Conservation (phyloP, 2,113 vertebrate genomes). For the Onychostruthus taczanowskii region DNA sequence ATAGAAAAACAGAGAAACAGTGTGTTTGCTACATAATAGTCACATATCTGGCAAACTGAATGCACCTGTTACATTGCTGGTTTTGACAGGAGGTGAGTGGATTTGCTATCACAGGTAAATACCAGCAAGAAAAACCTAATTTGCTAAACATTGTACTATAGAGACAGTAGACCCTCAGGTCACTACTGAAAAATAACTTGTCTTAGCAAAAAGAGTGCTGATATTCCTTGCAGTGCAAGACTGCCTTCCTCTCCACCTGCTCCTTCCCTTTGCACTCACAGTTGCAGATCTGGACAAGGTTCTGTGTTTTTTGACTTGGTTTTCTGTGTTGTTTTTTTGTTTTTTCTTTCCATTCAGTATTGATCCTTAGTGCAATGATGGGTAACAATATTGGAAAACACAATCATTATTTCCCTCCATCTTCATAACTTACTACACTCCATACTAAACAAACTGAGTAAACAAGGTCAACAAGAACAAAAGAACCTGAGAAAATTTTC, state of each 20-base stretch:
- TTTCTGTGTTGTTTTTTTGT: neutral
- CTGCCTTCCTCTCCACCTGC: neutral
- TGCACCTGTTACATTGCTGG: neutral
- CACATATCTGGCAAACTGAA: constrained; percentile 21
- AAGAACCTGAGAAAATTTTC: neutral
- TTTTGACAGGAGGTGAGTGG: constrained; percentile 38
- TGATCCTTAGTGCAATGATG: neutral
- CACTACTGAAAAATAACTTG: constrained; percentile 6
- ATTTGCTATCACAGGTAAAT: constrained; percentile 31
- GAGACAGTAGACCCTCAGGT: constrained; percentile 1
- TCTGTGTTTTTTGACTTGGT: neutral
- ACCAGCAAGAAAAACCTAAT: neutral
- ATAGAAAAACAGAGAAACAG: neutral
- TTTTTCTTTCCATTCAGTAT: neutral
- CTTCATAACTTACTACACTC: constrained; percentile 28
- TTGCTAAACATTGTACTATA: constrained; percentile 33
- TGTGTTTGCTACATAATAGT: neutral
- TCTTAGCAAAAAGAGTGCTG: neutral
- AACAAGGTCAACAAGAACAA: constrained; percentile 60
- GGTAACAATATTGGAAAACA: constrained; percentile 51
- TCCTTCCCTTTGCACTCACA: neutral
- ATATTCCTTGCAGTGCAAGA: neutral
- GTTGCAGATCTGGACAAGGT: neutral
- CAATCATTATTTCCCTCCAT: constrained; percentile 27
- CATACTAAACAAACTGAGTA: constrained; percentile 34